A percentile compares a stretch with the other conserved stretches of the same genome.
Conservation (phyloP, 2,888 invertebrate genomes). For the Strigamia maritima region DNA sequence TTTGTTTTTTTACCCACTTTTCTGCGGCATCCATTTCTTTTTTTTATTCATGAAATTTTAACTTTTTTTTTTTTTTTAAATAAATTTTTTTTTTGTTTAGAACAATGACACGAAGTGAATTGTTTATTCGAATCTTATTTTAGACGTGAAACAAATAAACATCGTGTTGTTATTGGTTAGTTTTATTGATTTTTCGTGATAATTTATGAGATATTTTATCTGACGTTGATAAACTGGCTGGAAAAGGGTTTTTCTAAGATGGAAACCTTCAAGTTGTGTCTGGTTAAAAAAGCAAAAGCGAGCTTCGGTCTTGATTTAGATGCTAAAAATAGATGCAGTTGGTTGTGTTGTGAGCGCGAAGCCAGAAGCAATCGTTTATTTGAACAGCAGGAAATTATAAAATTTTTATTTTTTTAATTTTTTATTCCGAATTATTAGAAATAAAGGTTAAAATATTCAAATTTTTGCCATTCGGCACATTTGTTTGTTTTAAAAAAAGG, state of each 20-base stretch:
- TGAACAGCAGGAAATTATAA: neutral
- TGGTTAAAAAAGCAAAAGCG: too few relatives aligned
- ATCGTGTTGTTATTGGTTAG: neutral
- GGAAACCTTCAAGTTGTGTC: too few relatives aligned
- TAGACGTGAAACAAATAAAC: neutral
- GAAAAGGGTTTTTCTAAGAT: neutral
- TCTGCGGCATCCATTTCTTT: neutral
- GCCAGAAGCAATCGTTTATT: neutral
- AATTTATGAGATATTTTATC: neutral
- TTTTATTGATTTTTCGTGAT: neutral
- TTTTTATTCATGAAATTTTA: neutral
- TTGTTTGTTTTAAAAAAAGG: too few relatives aligned
- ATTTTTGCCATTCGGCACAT: too few relatives aligned
- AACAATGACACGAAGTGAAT: neutral
- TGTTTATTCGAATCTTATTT: neutral
- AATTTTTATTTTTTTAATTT: neutral
- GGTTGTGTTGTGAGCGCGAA: neutral
- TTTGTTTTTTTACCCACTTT: neutral
- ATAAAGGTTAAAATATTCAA: too few relatives aligned
- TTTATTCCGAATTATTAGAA: neutral
- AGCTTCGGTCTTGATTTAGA: neutral
- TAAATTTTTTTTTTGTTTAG: neutral
- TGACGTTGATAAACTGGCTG: neutral
- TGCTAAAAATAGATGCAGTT: conserved; percentile 4
- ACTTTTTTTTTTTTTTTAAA: neutral